Evolutionary conservation across 2,797 vertebrate genomes (phyloP).

Genomic region (Borostomias antarcticus): DNA sequence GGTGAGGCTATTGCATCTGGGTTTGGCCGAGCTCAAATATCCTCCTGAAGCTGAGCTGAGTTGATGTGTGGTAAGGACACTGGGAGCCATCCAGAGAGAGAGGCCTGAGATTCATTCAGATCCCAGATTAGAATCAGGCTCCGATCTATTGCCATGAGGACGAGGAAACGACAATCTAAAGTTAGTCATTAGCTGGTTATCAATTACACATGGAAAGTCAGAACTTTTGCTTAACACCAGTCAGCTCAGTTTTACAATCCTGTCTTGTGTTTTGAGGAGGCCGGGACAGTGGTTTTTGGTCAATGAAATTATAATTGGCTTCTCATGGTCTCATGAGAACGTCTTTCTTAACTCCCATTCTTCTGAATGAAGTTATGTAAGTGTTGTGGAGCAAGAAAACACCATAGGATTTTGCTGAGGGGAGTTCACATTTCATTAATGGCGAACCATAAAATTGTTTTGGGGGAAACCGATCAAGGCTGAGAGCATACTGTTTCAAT

Average conservation of each 20-base stretch:
- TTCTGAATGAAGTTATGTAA: conserved; percentile 35
- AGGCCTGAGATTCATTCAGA: conserved; percentile 41
- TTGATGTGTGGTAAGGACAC: conserved; percentile 11
- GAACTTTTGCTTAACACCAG: conserved; percentile 19
- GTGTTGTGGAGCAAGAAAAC: conserved; percentile 31
- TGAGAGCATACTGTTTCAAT: conserved; percentile 46
- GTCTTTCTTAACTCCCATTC: conserved; percentile 50
- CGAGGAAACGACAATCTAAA: conserved; percentile 15
- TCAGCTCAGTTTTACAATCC: conserved; percentile 41
- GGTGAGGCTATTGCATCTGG: neutral
- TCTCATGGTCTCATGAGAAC: conserved; percentile 49
- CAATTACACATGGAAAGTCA: conserved; percentile 47
- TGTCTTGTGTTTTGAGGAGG: conserved; percentile 46
- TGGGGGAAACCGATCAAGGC: conserved; percentile 42
- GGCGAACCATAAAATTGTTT: conserved; percentile 38
- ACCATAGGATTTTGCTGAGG: conserved; percentile 49
- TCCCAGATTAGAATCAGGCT: conserved; percentile 53
- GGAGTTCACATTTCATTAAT: conserved; percentile 51
- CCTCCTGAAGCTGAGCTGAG: conserved; percentile 15
- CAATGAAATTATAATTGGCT: conserved; percentile 51
- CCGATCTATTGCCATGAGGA: conserved; percentile 16
- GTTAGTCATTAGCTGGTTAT: conserved; percentile 43
- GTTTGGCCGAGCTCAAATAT: neutral
- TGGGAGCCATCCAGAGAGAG: conserved; percentile 21
- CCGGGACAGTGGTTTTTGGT: conserved; percentile 53